Base-by-base conservation (phyloP, 2,113 vertebrate species). In the Ameiurus melas region DNA sequence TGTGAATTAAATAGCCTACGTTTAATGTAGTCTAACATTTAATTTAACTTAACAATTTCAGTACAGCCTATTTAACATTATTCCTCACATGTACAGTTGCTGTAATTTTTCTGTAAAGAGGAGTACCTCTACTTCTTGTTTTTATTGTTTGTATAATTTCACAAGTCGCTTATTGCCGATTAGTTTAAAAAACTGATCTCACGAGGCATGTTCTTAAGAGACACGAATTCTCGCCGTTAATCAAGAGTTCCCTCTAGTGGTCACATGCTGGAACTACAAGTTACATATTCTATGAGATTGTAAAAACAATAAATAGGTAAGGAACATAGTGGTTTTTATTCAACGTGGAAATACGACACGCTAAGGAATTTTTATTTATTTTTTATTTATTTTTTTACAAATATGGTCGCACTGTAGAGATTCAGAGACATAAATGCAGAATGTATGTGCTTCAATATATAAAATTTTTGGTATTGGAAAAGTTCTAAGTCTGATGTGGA, bases 161-260 rank as follows among this genome's bases (percentile, higher is more conserved):
- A 73, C 0, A 73, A 39, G 19, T 47, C 39, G 19, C 10, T 71
- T 71, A 19, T 36, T 71, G 36, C n/a, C 64, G 12, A n/a, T 30
- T 7, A 2, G 5, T 71, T 71, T 20, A 71, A 14, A 55, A 33
- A 27, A n/a, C 64, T 70, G 13, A 33, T 33, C n/a, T 68, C 68
- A 33, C 16, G 68, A 17, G 68, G 13, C 2, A 1, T 16, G 4
- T 66, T 9, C 22, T 1, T 1, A 17, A 17, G 77, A 22, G 8
- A 10, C 53, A 58, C 7, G 4, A 33, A 25, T 27, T 43, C 4
- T 83, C 62, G 2, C 13, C 4, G 10, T 39, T 60, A 25, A 70
- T n/a, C 27, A 77, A 84, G 68, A 30, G 60, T 20, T 51, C 82
- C 82, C 82, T 68, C 87, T 84, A 84, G 87, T 66, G 87, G 82